A percentile compares a stretch with the other conserved stretches of the same genome.
Conservation (phyloP, 1,140 invertebrate genomes). For the Macrobrachium nipponense region DNA sequence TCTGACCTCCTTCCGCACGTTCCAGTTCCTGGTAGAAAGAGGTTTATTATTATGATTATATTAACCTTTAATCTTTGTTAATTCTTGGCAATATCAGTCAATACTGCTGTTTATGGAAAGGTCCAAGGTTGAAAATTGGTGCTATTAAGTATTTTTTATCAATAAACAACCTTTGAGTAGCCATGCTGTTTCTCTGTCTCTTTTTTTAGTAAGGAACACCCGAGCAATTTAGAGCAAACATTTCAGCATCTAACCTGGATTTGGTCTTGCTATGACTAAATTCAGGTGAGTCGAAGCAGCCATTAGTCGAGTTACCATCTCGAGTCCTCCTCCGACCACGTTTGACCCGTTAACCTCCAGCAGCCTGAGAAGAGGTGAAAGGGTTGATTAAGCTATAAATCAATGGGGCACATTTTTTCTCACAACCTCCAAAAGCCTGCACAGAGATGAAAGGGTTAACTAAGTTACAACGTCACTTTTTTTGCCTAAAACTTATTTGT, state of each 20-base stretch:
- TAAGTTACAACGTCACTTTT: too few species aligned
- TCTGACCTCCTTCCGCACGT: slow-evolving; percentile 25
- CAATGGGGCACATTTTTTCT: neutral
- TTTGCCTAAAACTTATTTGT: too few species aligned
- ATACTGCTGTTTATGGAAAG: too few species aligned
- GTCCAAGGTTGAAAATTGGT: too few species aligned
- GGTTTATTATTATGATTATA: too few species aligned
- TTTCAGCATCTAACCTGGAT: neutral
- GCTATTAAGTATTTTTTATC: neutral
- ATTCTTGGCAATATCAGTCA: too few species aligned
- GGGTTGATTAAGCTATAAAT: slow-evolving; percentile 11
- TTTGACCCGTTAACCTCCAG: slow-evolving; percentile 86
- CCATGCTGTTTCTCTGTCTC: too few species aligned
- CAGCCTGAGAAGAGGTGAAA: slow-evolving; percentile 72
- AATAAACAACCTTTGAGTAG: neutral
- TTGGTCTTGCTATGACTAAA: slow-evolving; percentile 48
- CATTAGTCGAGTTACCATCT: slow-evolving; percentile 62
- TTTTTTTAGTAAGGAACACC: too few species aligned
- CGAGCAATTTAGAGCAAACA: neutral
- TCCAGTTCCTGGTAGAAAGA: neutral
- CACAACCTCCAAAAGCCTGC: neutral
- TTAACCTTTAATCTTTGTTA: too few species aligned
- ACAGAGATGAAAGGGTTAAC: too few species aligned
- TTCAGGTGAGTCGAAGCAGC: slow-evolving; percentile 36
- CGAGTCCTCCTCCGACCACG: slow-evolving; percentile 75